These are phyloP conservation scores for Sardina pilchardus DNA, from an alignment of 2,113 vertebrate genomes.

Conservation along the genomic window DNA sequence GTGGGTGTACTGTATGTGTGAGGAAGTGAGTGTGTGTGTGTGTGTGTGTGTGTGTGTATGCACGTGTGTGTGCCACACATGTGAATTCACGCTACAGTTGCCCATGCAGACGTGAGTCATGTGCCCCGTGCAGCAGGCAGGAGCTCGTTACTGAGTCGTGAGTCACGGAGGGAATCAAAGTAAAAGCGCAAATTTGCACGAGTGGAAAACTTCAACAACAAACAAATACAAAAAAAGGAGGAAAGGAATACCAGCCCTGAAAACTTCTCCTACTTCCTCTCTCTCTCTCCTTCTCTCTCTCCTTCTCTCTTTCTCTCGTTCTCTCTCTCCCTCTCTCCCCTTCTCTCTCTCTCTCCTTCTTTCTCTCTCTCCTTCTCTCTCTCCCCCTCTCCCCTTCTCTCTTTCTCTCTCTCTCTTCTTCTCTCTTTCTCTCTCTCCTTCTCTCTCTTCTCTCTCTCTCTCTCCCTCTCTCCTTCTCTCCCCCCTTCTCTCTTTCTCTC, in stretches of 20 bases:
- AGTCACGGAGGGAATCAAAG: not conserved
- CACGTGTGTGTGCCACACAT: no score
- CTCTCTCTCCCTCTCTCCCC: not conserved
- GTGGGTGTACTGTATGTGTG: not conserved
- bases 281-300: not conserved
- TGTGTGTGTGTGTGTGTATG: no score
- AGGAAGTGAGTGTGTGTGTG: no score
- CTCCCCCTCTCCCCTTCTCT: not conserved
- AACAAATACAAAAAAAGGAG: not conserved
- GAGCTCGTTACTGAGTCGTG: not conserved
- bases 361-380: not conserved
- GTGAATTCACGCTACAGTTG: not conserved
- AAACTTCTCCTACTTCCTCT: not conserved
- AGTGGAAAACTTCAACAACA: constrained; percentile 1
- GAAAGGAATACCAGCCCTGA: not conserved
- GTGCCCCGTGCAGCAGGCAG: not conserved
- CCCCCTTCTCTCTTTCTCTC: not conserved
- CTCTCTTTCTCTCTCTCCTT: no score
- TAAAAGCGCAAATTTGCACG: not conserved
- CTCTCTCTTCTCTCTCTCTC: no score
- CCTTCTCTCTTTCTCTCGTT: not conserved
- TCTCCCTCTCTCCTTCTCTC: not conserved
- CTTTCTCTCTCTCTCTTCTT: not conserved
- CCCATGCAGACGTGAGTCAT: not conserved
- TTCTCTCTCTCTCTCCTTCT: not conserved